Conservation (phyloP, 2,888 invertebrate genomes). For the Dorcus hopei region DNA sequence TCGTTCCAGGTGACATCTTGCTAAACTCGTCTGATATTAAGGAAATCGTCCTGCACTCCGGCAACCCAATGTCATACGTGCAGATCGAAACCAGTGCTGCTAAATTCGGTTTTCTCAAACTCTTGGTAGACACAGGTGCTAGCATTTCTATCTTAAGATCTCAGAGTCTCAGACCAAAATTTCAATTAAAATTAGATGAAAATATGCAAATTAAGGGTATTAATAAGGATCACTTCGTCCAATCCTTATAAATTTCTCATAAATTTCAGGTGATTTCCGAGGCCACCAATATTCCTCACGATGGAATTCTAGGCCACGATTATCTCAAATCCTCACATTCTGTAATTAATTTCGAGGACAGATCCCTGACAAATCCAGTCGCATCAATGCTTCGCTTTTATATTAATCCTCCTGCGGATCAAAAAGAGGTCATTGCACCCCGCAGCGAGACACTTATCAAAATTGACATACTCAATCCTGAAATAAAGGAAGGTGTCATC, state of each 20-base stretch:
- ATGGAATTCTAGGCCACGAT: not conserved
- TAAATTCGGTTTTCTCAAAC: no score
- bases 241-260: not conserved
- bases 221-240: no score
- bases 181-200: no score
- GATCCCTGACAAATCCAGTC: not conserved
- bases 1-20: no score
- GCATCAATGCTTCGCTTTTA: conserved; percentile 2
- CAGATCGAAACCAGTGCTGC: no score
- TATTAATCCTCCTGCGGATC: not conserved
- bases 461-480: conserved; percentile 20
- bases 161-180: no score
- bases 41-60: no score
- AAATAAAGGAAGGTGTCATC: conserved; percentile 22
- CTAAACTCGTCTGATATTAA: no score
- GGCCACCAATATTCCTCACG: conserved; percentile 2
- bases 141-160: no score
- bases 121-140: no score
- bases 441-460: conserved; percentile 19
- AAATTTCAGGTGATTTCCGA: not conserved
- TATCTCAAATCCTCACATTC: not conserved
- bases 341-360: not conserved
- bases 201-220: not conserved
- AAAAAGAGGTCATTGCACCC: no score
- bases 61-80: no score